Evolutionary conservation across 2,888 invertebrate species (phyloP), one percentile per base, ranked within the genome.

Genomic region (Masnerella sp.): DNA sequence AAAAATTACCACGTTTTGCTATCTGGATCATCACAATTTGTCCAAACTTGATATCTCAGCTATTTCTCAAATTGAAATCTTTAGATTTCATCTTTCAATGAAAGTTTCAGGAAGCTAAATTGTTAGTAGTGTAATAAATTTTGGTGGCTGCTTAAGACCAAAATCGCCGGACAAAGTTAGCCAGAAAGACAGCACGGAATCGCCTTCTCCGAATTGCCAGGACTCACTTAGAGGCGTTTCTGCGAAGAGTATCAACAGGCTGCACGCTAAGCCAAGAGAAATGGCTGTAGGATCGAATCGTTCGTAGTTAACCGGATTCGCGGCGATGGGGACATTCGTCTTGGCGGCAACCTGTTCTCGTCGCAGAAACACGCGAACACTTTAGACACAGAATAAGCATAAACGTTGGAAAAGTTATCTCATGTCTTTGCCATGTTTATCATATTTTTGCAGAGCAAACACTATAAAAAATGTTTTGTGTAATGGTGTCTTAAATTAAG

Each of bases 221-320:
- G n/a, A 18, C 12, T 34, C 34, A 20, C 42, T 12, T 12, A 1
- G 5, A 15, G 17, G 36, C 22, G 25, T 45, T 36, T 36, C 45
- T 36, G 45, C 36, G 25, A 36, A 8, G 45, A 36, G 30, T 47
- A 47, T 47, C 59, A 59, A 59, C 59, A 59, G 47, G 59, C 43
- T 59, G 45, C n/a, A 7, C n/a, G 11, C 18, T 12, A 12, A 36
- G 5, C 5, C 14, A 47, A 59, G 28, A 59, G 15, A 59, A 59
- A 47, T 47, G 47, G 17, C 15, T 28, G 11, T 14, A 5, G 42
- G 9, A 59, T 47, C 15, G 36, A 38, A 38, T 28, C 22, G 12
- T 40, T 30, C 18, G 17, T 28, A 22, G 8, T 11, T 9, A 45
- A 45, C 28, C 28, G n/a, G 28, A 9, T 28, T 43, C 2, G 34